Evolutionary conservation across 2,888 invertebrate species (phyloP), one percentile per base, ranked within the genome.

Genomic region (Parapristionchus giblindavisi): DNA sequence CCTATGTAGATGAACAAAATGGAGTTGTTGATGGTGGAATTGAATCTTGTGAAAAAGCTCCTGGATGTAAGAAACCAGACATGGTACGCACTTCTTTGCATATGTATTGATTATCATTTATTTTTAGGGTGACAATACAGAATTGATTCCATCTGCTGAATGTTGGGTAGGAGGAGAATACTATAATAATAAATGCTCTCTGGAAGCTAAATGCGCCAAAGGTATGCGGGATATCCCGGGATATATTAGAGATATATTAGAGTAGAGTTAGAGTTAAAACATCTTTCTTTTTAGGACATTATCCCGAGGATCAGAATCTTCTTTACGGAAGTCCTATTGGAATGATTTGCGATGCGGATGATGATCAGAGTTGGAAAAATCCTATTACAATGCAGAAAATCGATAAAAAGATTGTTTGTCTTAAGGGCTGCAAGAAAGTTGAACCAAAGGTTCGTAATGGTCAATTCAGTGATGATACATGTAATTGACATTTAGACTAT

Each of bases 41-140:
- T 1, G 52, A 52, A 52, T 56, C 40, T 14, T 71, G 71, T 58
- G 71, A 71, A 34, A 48, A 71, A 32, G 14, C 40, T 8, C 43
- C 43, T 21, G 71, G 71, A 56, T 71, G 71, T 21, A 58, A 71
- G 58, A 29, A 71, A 36, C 52, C 70, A 8, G 2, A 21, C 2
- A 27, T 21, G 36, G 58, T 58, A 24, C n/a, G 61, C 17, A 14
- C 43, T 11, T 6, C 24, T n/a, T 6, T 38, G 65, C 48, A 24
- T 40, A 14, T 65, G 8, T 14, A 65, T 24, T 43, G 4, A 2
- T 1, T 14, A 24, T 1, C 11, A 5, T 8, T 6, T 8, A 29
- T 36, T 21, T 61, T 61, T 38, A 61, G 61, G 36, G 61, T 21
- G 61, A 61, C 3, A 27, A 61, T 24, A 36, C 61, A 1, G 61